Evolutionary conservation across 2,888 invertebrate species (phyloP).

Genomic region (Chrysolina haemoptera): DNA sequence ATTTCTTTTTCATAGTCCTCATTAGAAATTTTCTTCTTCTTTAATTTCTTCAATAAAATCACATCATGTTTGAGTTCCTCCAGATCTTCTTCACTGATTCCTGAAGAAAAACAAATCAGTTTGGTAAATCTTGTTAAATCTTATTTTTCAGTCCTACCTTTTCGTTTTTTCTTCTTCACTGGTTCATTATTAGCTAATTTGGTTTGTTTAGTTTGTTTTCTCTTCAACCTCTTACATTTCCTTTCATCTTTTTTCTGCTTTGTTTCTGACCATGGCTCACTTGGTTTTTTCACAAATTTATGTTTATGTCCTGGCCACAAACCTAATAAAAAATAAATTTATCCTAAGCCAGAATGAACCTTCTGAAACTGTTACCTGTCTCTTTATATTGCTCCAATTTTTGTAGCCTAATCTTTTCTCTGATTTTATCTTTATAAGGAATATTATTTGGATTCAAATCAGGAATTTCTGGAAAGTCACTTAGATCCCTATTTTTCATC

Average conservation of each 20-base stretch:
- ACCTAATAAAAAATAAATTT: slow-evolving; percentile 50
- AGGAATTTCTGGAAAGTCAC: slow-evolving; percentile 73
- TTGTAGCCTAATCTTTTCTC: slow-evolving; percentile 80
- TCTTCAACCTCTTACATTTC: slow-evolving; percentile 75
- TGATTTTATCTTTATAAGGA: slow-evolving; percentile 84
- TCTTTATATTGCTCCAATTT: slow-evolving; percentile 81
- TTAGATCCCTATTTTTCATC: slow-evolving; percentile 77
- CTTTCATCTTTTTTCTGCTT: slow-evolving; percentile 80
- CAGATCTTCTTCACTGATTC: slow-evolving; percentile 81
- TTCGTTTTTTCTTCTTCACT: slow-evolving; percentile 68
- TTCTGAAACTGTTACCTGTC: slow-evolving; percentile 74
- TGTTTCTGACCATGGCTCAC: slow-evolving; percentile 84
- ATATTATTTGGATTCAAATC: slow-evolving; percentile 83
- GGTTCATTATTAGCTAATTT: slow-evolving; percentile 69
- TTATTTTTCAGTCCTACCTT: slow-evolving; percentile 56
- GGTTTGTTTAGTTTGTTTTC: slow-evolving; percentile 75
- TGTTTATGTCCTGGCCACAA: slow-evolving; percentile 67
- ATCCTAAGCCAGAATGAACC: not conserved
- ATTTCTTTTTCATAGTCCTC: slow-evolving; percentile 79
- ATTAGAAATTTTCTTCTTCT: slow-evolving; percentile 83
- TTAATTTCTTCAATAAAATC: slow-evolving; percentile 87
- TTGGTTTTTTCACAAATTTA: slow-evolving; percentile 72
- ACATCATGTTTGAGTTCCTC: slow-evolving; percentile 86
- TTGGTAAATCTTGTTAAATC: not conserved
- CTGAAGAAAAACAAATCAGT: slow-evolving; percentile 46